Evolutionary conservation across 2,888 invertebrate genomes (phyloP).

Genomic region (Dugesia japonica): DNA sequence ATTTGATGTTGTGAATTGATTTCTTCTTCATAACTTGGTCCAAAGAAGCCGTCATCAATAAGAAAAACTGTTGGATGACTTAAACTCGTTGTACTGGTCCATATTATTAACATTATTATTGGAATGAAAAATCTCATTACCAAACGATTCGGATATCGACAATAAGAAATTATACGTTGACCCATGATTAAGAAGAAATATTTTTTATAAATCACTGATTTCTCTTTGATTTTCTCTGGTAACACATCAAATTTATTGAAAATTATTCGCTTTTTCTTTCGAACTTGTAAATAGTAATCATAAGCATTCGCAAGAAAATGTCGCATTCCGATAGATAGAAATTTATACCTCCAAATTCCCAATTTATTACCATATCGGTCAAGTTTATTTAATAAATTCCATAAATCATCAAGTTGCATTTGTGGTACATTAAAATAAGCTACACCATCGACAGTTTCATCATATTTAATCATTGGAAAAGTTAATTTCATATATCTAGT

Average conservation of each 20-base stretch:
- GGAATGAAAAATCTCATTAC: background rate
- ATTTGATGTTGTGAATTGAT: background rate
- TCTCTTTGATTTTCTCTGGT: background rate
- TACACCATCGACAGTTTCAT: background rate
- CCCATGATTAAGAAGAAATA: background rate
- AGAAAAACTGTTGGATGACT: background rate
- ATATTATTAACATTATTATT: background rate
- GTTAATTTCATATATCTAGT: conserved; percentile 10
- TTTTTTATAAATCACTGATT: background rate
- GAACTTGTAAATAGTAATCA: background rate
- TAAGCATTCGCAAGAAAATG: background rate
- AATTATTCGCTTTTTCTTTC: background rate
- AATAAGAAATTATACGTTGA: background rate
- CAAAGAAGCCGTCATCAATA: background rate
- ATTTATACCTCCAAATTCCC: background rate
- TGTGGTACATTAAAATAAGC: background rate
- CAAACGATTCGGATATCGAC: background rate
- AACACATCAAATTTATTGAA: background rate
- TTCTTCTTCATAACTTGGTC: background rate
- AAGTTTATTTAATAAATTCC: conserved; percentile 3
- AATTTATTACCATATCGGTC: background rate
- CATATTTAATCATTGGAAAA: background rate
- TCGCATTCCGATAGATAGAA: background rate
- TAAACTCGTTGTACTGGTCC: background rate
- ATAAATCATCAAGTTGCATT: background rate